Evolutionary conservation across 2,797 vertebrate genomes (phyloP), one percentile per base, ranked within the genome.

Genomic region (Ispidina lecontei): DNA sequence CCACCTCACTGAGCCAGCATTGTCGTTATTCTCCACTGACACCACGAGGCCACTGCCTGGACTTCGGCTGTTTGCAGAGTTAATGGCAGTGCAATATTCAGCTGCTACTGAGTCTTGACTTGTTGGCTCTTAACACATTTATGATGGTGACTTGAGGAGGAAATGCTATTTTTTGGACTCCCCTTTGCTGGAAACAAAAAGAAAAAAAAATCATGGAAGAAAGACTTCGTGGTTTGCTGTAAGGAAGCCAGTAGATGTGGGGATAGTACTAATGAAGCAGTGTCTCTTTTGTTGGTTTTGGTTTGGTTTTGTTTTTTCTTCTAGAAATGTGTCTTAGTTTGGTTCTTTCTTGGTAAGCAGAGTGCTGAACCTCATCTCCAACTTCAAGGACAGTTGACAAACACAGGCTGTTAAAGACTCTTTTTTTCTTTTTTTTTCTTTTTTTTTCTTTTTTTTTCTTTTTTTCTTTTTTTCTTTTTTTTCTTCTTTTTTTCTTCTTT

Each of bases 311-410:
- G 96, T 96, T 97, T 67, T 62, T 96, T 97, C 37, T 95, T 90
- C 91, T 95, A 95, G 94, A 97, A 96, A 91, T 75, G 91, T 97
- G 97, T 97, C 96, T 97, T 97, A 97, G 96, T 96, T 97, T 97
- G 96, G 92, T 96, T 98, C 95, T 97, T 94, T 97, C 96, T 96
- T 95, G 96, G 87, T 97, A 86, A 97, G 96, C 96, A 94, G 97
- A 98, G 94, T 96, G 93, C 96, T 96, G 94, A 95, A 91, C 94
- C 96, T 97, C 96, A 93, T 96, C 96, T 97, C 93, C 95, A 80
- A 93, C 84, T 91, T 97, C 93, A 55, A 96, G 96, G 96, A 96
- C 95, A 90, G 93, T 96, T 97, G 97, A 94, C 90, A 96, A 95
- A 83, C 49, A 77, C 97, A 89, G 96, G 96, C 92, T 79, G 94